These are phyloP conservation scores for Hypanus sabinus DNA, from an alignment of 2,113 vertebrate genomes.

Conservation along the genomic window DNA sequence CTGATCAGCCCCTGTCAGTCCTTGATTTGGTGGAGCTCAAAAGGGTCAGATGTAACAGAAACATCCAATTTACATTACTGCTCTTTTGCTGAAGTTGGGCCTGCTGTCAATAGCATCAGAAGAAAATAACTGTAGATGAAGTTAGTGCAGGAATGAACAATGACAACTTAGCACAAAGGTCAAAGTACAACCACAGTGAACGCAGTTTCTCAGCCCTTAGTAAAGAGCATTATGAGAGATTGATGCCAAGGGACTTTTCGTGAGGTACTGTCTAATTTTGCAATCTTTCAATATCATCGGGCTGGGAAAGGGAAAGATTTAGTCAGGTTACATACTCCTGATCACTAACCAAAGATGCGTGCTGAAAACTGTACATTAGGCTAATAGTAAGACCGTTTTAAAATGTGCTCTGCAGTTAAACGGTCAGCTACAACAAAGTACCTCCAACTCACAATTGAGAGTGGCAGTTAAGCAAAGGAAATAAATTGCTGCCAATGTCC, in stretches of 20 bases:
- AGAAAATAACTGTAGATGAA: background rate
- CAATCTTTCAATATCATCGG: background rate
- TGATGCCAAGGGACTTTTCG: background rate
- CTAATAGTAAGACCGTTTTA: background rate
- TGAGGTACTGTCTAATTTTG: background rate
- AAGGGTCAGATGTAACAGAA: background rate
- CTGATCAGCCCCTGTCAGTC: background rate
- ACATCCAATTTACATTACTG: background rate
- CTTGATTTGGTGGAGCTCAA: background rate
- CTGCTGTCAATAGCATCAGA: background rate
- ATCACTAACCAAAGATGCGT: background rate
- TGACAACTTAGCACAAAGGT: background rate
- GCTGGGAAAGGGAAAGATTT: background rate
- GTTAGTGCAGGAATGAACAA: background rate
- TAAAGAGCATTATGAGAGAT: background rate
- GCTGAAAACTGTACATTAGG: background rate
- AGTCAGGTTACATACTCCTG: background rate
- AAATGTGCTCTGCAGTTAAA: background rate
- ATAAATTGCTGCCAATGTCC: background rate
- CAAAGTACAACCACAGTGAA: background rate
- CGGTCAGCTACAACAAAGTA: background rate
- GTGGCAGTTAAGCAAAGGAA: background rate
- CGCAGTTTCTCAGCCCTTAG: background rate
- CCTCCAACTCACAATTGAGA: background rate
- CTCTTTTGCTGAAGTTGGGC: background rate